Evolutionary conservation across 2,888 invertebrate species (phyloP).

Genomic region (Chrysolina americana): DNA sequence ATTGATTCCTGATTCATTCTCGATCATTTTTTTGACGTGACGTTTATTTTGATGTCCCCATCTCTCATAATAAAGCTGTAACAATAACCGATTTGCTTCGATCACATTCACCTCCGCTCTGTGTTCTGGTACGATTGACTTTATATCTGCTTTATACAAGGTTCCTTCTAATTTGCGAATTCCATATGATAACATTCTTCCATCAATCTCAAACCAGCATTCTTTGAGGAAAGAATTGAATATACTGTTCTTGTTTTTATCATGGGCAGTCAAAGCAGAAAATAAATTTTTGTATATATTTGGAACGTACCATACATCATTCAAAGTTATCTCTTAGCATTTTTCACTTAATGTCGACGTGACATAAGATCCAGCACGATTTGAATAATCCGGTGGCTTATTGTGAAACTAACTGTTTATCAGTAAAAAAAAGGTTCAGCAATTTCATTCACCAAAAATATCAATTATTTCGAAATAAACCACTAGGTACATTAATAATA

Average conservation of each 20-base stretch:
- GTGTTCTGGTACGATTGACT: conserved; percentile 48
- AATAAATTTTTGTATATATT: conserved; percentile 57
- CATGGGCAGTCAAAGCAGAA: conserved; percentile 54
- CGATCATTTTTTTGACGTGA: conserved; percentile 56
- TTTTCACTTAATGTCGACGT: too few relatives aligned
- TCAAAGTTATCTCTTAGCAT: too few relatives aligned
- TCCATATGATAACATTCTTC: too few relatives aligned
- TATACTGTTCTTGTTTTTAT: conserved; percentile 25
- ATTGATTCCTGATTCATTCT: conserved; percentile 51
- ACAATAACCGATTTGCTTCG: conserved; percentile 15
- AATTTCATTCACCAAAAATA: too few relatives aligned
- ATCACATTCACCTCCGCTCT: conserved; percentile 40
- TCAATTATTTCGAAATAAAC: too few relatives aligned
- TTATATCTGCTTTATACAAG: conserved; percentile 51
- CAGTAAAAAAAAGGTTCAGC: too few relatives aligned
- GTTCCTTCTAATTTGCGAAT: conserved; percentile 20
- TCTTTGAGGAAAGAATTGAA: conserved; percentile 49
- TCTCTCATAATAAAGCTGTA: conserved; percentile 55
- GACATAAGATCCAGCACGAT: too few relatives aligned
- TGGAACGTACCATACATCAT: too few relatives aligned
- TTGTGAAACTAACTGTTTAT: too few relatives aligned
- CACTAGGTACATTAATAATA: too few relatives aligned
- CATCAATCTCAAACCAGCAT: conserved; percentile 45
- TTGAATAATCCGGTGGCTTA: too few relatives aligned
- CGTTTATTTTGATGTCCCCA: conserved; percentile 62